phyloP scores from a whole-genome alignment of 2,797 vertebrate species.

The Morelia viridis region DNA sequence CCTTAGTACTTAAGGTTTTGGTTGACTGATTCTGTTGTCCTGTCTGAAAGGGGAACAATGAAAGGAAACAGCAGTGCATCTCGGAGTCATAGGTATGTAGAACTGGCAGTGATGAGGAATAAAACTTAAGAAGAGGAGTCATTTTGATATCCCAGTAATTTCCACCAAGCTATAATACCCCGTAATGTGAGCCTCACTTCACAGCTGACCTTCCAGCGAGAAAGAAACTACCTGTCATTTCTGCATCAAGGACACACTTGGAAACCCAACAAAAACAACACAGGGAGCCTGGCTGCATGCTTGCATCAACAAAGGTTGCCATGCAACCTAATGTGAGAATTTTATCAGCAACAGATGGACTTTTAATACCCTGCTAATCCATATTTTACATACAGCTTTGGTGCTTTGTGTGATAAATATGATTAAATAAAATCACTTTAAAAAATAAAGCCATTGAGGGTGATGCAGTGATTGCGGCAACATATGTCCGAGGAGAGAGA shows the following conservation, averaged over 20 bases:
- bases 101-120: constrained; percentile 1
- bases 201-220: constrained; percentile 43
- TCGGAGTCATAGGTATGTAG: constrained; percentile 53
- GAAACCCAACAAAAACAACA: constrained; percentile 58
- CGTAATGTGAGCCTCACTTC: constrained; percentile 41
- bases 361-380: constrained; percentile 66
- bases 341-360: constrained; percentile 63
- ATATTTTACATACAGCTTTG: constrained; percentile 50
- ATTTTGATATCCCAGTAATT: constrained; percentile 35
- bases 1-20: background rate
- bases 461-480: constrained; percentile 26
- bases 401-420: constrained; percentile 53
- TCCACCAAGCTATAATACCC: constrained; percentile 32
- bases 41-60: constrained; percentile 38
- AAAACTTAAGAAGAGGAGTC: background rate
- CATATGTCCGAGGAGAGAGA: constrained; percentile 42
- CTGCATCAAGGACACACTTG: constrained; percentile 50
- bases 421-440: constrained; percentile 47
- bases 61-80: constrained; percentile 38
- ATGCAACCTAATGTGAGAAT: constrained; percentile 27
- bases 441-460: constrained; percentile 44
- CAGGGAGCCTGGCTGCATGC: constrained; percentile 51
- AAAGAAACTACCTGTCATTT: constrained; percentile 58
- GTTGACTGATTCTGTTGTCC: background rate
- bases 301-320: constrained; percentile 45